Conservation (phyloP, 1,140 invertebrate genomes). For the Trinorchestia longiramus region DNA sequence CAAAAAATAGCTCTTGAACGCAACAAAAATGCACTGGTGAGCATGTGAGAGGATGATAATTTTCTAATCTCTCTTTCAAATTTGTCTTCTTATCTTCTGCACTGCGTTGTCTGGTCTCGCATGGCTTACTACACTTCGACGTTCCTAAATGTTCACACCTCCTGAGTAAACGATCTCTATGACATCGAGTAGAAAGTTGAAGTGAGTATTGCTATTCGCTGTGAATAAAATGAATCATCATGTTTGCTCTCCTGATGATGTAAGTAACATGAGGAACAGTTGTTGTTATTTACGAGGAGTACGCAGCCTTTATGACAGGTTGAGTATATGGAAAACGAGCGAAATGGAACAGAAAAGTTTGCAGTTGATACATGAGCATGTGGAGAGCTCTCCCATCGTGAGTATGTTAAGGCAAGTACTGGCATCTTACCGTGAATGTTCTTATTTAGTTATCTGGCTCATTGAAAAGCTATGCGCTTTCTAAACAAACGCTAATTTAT, state of each 20-base stretch:
- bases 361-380: neutral
- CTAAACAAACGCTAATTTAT: neutral
- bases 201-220: slow-evolving; percentile 18
- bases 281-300: too few relatives aligned
- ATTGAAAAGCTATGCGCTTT: neutral
- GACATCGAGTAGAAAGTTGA: slow-evolving; percentile 10
- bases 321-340: too few relatives aligned
- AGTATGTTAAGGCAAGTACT: neutral
- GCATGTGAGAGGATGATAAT: neutral
- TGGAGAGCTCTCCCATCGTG: neutral
- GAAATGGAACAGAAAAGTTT: neutral
- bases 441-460: neutral
- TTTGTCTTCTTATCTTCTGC: neutral
- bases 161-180: slow-evolving; percentile 30
- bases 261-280: too few relatives aligned
- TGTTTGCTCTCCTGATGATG: too few relatives aligned
- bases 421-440: neutral
- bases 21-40: neutral
- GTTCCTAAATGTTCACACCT: slow-evolving; percentile 45
- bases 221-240: neutral
- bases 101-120: slow-evolving; percentile 3
- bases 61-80: neutral
- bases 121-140: slow-evolving; percentile 26
- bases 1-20: neutral
- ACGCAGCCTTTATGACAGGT: too few relatives aligned